Evolutionary conservation across 2,797 vertebrate genomes (phyloP).

Genomic region (Enteromius mattozi): DNA sequence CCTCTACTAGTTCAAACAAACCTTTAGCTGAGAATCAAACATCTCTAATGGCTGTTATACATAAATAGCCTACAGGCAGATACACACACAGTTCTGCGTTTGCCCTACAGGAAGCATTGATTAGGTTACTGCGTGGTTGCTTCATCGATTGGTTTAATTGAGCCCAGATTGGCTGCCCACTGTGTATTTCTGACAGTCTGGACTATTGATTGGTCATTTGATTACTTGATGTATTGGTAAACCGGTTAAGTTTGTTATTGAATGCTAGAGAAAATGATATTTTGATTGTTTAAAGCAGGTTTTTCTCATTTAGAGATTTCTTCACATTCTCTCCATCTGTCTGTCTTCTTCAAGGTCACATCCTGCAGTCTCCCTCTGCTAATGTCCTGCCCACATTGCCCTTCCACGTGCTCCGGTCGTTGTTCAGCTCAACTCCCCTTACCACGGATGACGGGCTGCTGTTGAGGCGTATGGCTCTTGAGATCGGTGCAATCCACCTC

Average conservation of each 20-base stretch:
- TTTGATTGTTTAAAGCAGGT: not conserved
- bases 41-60: not conserved
- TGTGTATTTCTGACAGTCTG: slow-evolving; percentile 34
- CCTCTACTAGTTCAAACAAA: not conserved
- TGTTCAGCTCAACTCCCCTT: slow-evolving; percentile 92
- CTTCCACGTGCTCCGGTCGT: slow-evolving; percentile 91
- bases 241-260: slow-evolving; percentile 14
- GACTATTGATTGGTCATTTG: slow-evolving; percentile 6
- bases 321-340: not conserved
- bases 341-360: slow-evolving; percentile 83
- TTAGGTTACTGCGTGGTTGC: slow-evolving; percentile 18
- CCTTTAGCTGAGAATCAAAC: not conserved
- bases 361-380: slow-evolving; percentile 96
- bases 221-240: slow-evolving; percentile 30
- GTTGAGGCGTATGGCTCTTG: slow-evolving; percentile 93
- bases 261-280: not conserved
- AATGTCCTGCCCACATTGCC: slow-evolving; percentile 96
- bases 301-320: not conserved
- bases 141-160: slow-evolving; percentile 35
- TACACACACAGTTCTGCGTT: not conserved
- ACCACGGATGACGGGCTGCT: slow-evolving; percentile 96
- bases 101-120: slow-evolving; percentile 28
- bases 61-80: slow-evolving; percentile 3
- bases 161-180: slow-evolving; percentile 7
- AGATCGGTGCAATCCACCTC: slow-evolving; percentile 96